Base-by-base conservation (phyloP, 2,113 vertebrate species). In the Sisor rabdophorus region DNA sequence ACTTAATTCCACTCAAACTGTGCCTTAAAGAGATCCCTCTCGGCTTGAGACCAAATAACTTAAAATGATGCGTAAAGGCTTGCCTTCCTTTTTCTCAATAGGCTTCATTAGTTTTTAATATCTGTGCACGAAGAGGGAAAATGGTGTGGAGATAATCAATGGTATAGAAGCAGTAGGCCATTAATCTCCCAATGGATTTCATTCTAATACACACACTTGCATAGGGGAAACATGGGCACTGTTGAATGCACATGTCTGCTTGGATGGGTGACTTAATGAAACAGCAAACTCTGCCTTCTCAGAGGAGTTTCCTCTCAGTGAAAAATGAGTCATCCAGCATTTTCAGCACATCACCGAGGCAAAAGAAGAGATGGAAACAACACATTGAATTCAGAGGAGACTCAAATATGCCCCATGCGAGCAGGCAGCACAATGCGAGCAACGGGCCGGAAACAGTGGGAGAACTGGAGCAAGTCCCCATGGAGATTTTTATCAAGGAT, bases 21-120 rank as follows among this genome's bases (percentile, higher is more conserved):
- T 88, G 89, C 87, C 86, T 88, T 89, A 87, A 90, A 92, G 87
- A 91, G 87, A 90, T 88, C 85, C 87, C 86, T 88, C 87, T 87
- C 91, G 78, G 89, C 90, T 91, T 89, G 89, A 89, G 83, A 87
- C 89, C 89, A 91, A 90, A 91, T 89, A 91, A 90, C 86, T 79
- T 88, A 91, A 92, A 92, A 92, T 92, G 91, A 91, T 89, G 87
- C 89, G 87, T 92, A 90, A 92, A 91, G 87, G 83, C 78, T 86
- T 84, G 59, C 74, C 68, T 87, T 88, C 85, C 80, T 82, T 64
- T 78, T 89, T 30, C 81, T 89, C 89, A 89, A 83, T 87, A 91
- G 89, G 90, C 91, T 91, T 91, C 91, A 92, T 92, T 92, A 92
- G 87, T 90, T 92, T 92, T 92, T 91, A 91, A 92, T 91, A 91